Base-by-base conservation (phyloP, 2,113 vertebrate genomes). In the Camelus bactrianus region DNA sequence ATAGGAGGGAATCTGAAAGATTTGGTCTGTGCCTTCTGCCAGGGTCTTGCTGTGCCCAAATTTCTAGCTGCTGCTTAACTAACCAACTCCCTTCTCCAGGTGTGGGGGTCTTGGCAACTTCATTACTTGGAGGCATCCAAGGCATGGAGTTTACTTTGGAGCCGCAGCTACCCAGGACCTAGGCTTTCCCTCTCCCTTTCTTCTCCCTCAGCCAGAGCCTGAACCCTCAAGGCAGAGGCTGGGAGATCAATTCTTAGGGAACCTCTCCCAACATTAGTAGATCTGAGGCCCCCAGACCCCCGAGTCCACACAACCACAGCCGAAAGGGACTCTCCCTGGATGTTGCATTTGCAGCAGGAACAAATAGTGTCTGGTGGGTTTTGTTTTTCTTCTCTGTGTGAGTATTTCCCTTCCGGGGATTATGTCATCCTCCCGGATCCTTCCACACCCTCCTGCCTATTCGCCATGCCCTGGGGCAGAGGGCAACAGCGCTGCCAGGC, bases 331-430 rank as follows among this genome's bases (percentile, higher is more conserved):
- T 87, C 89, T 90, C 64, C 79, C 42, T 15, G 35, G 80, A 84
- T n/a, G 69, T 52, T 75, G 65, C 52, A 32, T 89, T 93, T 83
- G 82, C 69, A 83, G 35, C 38, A 87, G 70, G 64, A 75, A 73
- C 83, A 82, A 62, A 89, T 65, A 46, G 0, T 0, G 8, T 87
- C 64, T 65, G 24, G 72, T 42, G 60, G 35, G 19, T 64, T 94
- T 93, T 93, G 90, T 52, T 96, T 86, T 86, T 58, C 60, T 79
- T 70, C 76, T 65, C 24, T 13, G 64, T 35, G 50, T 50, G 73
- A 62, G 64, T 11, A 67, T 85, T 76, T 75, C 89, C 77, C 26
- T 91, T 48, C 38, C 70, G 52, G 58, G 30, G 28, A 83, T 91
- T 97, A 80, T 24, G 8, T 46, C 72, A 60, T 54, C 19, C 72